phyloP scores from a whole-genome alignment of 2,888 invertebrate genomes.

The Clunio marinus region DNA sequence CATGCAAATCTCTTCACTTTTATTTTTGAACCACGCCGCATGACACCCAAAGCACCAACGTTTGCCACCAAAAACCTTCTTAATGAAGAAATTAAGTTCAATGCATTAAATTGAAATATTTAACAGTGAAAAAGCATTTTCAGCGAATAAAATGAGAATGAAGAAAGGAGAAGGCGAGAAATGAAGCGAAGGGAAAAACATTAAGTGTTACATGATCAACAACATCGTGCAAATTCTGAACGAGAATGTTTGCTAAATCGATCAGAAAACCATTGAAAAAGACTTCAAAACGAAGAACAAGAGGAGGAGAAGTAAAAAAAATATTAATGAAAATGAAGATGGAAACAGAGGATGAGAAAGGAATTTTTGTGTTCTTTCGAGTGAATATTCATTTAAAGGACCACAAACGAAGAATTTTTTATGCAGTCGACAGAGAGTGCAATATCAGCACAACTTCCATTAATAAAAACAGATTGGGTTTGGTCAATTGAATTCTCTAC shows the following conservation, averaged over 20 bases:
- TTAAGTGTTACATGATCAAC: too few species aligned
- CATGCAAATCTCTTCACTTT: not conserved
- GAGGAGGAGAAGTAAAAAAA: not conserved
- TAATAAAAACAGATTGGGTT: conserved; percentile 18
- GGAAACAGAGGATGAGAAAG: conserved; percentile 28
- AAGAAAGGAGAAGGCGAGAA: not conserved
- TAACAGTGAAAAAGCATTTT: conserved; percentile 14
- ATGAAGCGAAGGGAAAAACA: not conserved
- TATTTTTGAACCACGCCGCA: not conserved
- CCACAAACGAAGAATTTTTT: conserved; percentile 35
- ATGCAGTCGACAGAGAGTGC: not conserved
- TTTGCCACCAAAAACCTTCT: conserved; percentile 6
- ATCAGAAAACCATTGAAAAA: too few species aligned
- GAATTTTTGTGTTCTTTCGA: conserved; percentile 21
- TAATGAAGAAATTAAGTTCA: conserved; percentile 39
- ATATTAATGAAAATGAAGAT: conserved; percentile 15
- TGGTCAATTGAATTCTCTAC: conserved; percentile 24
- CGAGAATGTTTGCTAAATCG: too few species aligned
- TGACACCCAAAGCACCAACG: not conserved
- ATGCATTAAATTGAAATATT: conserved; percentile 38
- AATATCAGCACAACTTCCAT: conserved; percentile 19
- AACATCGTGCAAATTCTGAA: too few species aligned
- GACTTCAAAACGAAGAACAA: not conserved
- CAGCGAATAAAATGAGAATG: not conserved
- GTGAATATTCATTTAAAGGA: conserved; percentile 13